Evolutionary conservation across 2,888 invertebrate genomes (phyloP), one percentile per base, ranked within the genome.

Genomic region (Patella caerulea): DNA sequence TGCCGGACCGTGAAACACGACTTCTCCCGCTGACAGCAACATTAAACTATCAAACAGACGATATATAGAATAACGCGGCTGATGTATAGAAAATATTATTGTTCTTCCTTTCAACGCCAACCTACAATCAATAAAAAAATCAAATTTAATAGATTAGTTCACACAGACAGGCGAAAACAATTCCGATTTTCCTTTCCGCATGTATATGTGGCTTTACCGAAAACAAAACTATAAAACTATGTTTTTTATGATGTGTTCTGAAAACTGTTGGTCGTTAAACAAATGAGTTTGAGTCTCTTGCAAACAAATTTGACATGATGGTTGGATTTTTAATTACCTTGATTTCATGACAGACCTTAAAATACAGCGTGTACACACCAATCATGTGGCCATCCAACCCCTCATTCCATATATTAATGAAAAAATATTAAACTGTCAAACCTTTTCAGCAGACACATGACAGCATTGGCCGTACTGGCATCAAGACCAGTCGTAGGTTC

Each of bases 401-500:
- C 29, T 24, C 24, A 24, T 24, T 24, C 29, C 29, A 2, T 2
- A 29, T 29, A 29, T 34, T 45, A 45, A 45, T 45, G 45, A 7
- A 45, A 9, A 11, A 65, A 65, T 19, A 29, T 17, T 17, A 19
- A 59, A 59, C 45, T 52, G 71, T 81, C 56, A 45, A 75, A 91
- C 91, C 85, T 88, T 80, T 87, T 86, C n/a, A 92, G 83, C 19
- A 90, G 84, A 34, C 86, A 72, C 89, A 92, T 91, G 76, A 92
- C 92, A 75, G 90, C 88, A 78, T 88, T 88, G 17, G 92, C 91
- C 15, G 92, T 92, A 79, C 87, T 90, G 71, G 92, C 90, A 84
- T 92, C 92, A 45, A 92, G 87, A 3, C 92, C 92, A 75, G 92
- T 91, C n/a, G 91, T 92, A 45, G 92, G 92, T 82, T 92, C 92